Conservation (phyloP, 37 sponge, comb jelly and placozoan genomes). For the Tethya wilhelma region DNA sequence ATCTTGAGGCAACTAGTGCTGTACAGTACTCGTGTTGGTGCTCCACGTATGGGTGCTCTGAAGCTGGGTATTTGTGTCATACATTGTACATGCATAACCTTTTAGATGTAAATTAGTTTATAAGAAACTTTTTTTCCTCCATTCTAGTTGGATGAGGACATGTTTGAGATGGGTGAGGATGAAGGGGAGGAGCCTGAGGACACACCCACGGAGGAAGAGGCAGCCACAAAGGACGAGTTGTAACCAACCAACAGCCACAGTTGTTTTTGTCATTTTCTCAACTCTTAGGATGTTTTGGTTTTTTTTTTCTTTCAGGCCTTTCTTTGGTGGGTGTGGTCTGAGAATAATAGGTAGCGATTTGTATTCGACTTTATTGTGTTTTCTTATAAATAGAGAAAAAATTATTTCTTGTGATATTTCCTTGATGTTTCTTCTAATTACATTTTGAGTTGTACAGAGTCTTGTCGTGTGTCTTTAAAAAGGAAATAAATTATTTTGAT, state of each 20-base stretch:
- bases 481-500: too few species aligned
- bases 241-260: conserved; percentile 8
- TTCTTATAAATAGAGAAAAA: too few species aligned
- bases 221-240: conserved; percentile 41
- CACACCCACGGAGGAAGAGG: conserved; percentile 66
- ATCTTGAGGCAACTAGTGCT: too few species aligned
- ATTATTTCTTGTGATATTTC: too few species aligned
- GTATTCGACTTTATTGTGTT: too few species aligned
- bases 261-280: too few species aligned
- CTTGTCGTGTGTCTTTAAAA: too few species aligned
- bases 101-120: neutral
- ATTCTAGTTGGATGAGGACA: neutral
- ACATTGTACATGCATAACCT: neutral
- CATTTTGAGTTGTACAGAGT: too few species aligned
- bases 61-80: neutral
- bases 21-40: too few species aligned
- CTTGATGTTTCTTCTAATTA: too few species aligned
- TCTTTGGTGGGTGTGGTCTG: neutral
- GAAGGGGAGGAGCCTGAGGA: conserved; percentile 56
- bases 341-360: neutral
- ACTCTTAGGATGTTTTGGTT: too few species aligned
- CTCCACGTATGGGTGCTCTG: too few species aligned
- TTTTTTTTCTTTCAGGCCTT: neutral
- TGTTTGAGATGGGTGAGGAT: conserved; percentile 19
- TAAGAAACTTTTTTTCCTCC: neutral